Evolutionary conservation across 2,888 invertebrate species (phyloP).

Genomic region (Rhagonycha fulva): DNA sequence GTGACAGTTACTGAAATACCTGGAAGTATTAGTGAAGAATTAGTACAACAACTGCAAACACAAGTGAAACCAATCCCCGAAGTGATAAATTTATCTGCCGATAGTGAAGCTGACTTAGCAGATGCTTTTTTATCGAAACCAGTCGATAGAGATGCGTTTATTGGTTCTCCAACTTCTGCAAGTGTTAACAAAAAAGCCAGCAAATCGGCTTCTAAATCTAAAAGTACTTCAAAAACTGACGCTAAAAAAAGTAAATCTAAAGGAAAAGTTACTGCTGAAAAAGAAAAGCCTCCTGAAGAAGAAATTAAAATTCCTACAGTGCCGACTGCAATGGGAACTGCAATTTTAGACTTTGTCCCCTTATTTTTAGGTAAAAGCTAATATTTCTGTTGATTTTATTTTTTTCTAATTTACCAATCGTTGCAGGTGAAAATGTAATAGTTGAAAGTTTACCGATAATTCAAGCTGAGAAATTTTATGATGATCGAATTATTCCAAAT

Average conservation of each 20-base stretch:
- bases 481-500: slow-evolving; percentile 41
- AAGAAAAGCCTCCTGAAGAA: slow-evolving; percentile 3
- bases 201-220: not conserved
- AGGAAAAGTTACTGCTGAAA: not conserved
- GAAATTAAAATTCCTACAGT: slow-evolving; percentile 15
- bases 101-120: slow-evolving; percentile 42
- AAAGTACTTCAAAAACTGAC: not conserved
- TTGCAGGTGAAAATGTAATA: slow-evolving; percentile 29
- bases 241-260: not conserved
- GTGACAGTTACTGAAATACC: slow-evolving; percentile 41
- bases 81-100: slow-evolving; percentile 23
- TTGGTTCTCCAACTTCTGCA: not conserved
- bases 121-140: slow-evolving; percentile 41
- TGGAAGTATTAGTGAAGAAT: slow-evolving; percentile 35
- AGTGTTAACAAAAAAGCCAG: not conserved
- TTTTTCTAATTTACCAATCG: not conserved
- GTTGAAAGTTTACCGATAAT: slow-evolving; percentile 36
- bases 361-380: slow-evolving; percentile 35
- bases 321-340: slow-evolving; percentile 30
- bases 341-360: slow-evolving; percentile 36
- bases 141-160: slow-evolving; percentile 20
- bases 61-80: slow-evolving; percentile 18
- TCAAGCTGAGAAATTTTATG: slow-evolving; percentile 35
- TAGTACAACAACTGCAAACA: slow-evolving; percentile 36
- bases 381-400: not conserved